Evolutionary conservation across 2,113 vertebrate genomes (phyloP).

Genomic region (Accipiter virgatus): DNA sequence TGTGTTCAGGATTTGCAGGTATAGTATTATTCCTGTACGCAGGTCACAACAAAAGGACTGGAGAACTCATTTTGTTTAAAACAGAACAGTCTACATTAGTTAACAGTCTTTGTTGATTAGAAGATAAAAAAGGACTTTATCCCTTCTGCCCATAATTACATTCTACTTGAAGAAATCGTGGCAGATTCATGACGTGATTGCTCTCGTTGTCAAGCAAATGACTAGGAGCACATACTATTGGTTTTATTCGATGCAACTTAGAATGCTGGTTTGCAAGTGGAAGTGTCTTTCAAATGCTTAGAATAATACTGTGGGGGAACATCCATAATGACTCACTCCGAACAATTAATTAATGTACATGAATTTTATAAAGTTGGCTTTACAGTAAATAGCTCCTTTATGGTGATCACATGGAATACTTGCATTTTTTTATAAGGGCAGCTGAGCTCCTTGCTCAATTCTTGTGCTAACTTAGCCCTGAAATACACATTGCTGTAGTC

Average conservation of each 20-base stretch:
- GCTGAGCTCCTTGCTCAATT: neutral
- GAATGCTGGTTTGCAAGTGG: neutral
- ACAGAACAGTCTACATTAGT: neutral
- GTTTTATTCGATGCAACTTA: neutral
- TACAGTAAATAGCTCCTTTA: neutral
- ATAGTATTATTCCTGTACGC: neutral
- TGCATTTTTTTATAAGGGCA: neutral
- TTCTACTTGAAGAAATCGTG: neutral
- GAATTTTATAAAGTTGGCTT: neutral
- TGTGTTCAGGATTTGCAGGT: constrained; percentile 99
- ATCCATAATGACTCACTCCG: neutral
- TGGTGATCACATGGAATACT: neutral
- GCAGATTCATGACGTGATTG: neutral
- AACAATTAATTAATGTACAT: neutral
- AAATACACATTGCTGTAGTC: neutral
- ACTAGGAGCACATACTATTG: neutral
- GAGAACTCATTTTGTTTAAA: neutral
- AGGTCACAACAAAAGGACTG: neutral
- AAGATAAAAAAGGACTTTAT: neutral
- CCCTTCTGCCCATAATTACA: neutral
- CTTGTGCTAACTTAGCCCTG: neutral
- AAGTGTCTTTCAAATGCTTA: neutral
- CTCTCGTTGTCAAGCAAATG: neutral
- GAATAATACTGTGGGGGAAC: neutral
- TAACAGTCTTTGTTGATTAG: neutral